Conservation (phyloP, 2,797 vertebrate species). For the Gymnoscopelus braueri region DNA sequence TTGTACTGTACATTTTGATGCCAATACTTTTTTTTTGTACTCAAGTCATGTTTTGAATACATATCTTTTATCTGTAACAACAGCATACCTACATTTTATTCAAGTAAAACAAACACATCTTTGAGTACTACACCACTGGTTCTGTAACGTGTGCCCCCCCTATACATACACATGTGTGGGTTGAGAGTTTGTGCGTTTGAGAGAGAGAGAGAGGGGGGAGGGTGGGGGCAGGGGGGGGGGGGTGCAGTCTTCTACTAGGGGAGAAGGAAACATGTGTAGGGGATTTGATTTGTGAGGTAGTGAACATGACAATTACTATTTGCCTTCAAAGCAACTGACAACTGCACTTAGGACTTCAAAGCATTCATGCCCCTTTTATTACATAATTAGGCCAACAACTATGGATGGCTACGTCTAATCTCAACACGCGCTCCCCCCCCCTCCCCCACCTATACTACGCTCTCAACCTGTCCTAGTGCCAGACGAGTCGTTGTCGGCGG, state of each 20-base stretch:
- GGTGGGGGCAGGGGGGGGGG: conserved; percentile 6
- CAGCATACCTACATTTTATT: too few relatives aligned
- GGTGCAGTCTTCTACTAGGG: conserved; percentile 44
- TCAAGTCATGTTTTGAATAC: too few relatives aligned
- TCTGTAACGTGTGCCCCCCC: too few relatives aligned
- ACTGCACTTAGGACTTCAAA: conserved; percentile 82
- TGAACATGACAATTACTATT: conserved; percentile 82
- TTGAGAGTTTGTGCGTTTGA: too few relatives aligned
- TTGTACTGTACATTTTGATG: too few relatives aligned
- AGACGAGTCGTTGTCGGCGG: conserved; percentile 1
- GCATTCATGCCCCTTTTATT: conserved; percentile 77
- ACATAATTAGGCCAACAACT: conserved; percentile 74
- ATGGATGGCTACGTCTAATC: conserved; percentile 61
- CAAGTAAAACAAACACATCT: too few relatives aligned
- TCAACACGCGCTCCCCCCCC: conserved; percentile 59
- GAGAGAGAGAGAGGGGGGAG: not conserved
- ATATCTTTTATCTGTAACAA: too few relatives aligned
- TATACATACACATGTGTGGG: too few relatives aligned
- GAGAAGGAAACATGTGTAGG: conserved; percentile 73
- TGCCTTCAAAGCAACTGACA: conserved; percentile 81
- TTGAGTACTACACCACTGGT: too few relatives aligned
- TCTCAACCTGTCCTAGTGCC: conserved; percentile 5
- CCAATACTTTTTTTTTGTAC: too few relatives aligned
- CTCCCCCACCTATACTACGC: not conserved
- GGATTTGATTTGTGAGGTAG: conserved; percentile 80